These are phyloP conservation scores for Cyclargus thomasi DNA, from an alignment of 1,140 invertebrate species.

Conservation along the genomic window DNA sequence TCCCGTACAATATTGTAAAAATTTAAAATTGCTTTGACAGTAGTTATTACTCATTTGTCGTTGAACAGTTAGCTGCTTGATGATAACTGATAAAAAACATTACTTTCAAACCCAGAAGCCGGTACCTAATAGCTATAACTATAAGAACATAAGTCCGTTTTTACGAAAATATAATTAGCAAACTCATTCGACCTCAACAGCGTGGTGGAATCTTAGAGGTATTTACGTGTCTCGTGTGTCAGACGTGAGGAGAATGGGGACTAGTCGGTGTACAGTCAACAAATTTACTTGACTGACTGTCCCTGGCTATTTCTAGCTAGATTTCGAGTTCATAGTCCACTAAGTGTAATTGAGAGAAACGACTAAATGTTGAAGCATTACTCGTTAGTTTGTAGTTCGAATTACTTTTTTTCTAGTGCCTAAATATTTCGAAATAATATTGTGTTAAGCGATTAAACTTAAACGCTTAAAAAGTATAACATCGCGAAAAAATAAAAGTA, in stretches of 20 bases:
- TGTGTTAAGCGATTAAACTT: no score
- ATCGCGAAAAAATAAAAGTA: no score
- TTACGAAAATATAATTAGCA: neutral
- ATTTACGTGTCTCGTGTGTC: slow-evolving; percentile 24
- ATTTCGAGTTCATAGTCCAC: neutral
- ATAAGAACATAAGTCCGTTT: neutral
- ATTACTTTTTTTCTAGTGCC: no score
- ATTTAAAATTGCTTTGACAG: no score
- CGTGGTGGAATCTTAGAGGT: slow-evolving; percentile 21
- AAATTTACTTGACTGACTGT: neutral
- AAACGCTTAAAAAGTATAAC: no score
- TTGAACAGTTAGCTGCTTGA: no score
- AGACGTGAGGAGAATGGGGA: slow-evolving; percentile 24
- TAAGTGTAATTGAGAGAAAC: neutral
- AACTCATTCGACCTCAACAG: neutral
- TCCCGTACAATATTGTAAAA: no score
- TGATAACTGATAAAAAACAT: neutral
- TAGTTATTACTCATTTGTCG: no score
- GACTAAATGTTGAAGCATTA: no score
- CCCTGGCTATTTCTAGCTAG: neutral
- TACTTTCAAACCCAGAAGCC: neutral
- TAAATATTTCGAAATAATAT: no score
- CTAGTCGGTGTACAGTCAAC: neutral
- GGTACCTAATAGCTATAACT: no score
- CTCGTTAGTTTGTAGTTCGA: no score